Conservation (phyloP, 2,113 vertebrate species). For the Tretioscincus oriximinensis region DNA sequence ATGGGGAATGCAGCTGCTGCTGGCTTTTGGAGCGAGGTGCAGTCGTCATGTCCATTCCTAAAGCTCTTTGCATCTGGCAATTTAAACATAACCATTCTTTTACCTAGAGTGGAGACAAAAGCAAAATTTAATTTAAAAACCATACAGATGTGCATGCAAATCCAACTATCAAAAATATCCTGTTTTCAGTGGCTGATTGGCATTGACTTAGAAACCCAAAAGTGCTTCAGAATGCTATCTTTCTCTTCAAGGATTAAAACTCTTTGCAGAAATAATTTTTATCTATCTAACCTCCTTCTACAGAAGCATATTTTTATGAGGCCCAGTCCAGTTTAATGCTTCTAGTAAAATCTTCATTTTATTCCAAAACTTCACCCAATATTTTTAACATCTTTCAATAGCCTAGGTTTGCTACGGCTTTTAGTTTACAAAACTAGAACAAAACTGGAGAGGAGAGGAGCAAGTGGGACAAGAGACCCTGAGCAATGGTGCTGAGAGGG, state of each 20-base stretch:
- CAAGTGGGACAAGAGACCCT: no score
- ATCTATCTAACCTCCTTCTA: background rate
- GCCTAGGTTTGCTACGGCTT: no score
- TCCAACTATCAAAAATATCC: background rate
- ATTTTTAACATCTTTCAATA: no score
- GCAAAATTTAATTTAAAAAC: background rate
- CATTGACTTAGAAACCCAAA: background rate
- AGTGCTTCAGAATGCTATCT: background rate
- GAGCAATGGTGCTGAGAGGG: no score
- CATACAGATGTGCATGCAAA: background rate
- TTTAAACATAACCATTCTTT: conserved; percentile 98
- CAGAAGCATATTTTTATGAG: background rate
- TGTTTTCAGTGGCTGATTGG: rapidly evolving
- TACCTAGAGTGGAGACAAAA: conserved; percentile 76
- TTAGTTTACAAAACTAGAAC: no score
- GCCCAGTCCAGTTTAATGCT: background rate
- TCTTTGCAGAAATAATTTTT: background rate
- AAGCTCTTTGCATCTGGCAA: conserved; percentile 98
- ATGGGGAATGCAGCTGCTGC: conserved; percentile 92
- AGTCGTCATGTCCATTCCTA: conserved; percentile 98
- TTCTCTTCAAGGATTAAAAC: background rate
- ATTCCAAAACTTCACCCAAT: background rate
- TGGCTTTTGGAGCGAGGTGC: conserved; percentile 97
- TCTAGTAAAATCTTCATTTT: background rate
- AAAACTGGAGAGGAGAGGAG: no score